Percentiles rank a stretch among this genome's conserved stretches.
phyloP scores from a whole-genome alignment of 2,113 vertebrate genomes.

The Oxygymnocypris stewartii region DNA sequence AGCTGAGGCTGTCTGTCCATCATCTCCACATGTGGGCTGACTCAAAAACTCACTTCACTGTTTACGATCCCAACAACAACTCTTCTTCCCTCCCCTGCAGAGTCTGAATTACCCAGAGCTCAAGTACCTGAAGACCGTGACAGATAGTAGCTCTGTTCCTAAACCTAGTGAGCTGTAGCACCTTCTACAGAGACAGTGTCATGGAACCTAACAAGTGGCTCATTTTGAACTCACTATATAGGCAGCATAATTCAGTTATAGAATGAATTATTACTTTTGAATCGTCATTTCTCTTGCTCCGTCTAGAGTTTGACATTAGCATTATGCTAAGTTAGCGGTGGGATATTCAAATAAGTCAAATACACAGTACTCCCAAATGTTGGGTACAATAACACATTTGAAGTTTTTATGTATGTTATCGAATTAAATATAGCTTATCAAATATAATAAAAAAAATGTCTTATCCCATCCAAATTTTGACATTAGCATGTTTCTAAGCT shows the following conservation, averaged over 20 bases:
- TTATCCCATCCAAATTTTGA: background rate
- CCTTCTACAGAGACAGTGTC: background rate
- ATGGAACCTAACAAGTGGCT: background rate
- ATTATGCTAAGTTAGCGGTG: background rate
- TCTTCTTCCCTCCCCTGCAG: constrained; percentile 15
- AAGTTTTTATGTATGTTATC: background rate
- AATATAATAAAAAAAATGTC: background rate
- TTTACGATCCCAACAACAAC: background rate
- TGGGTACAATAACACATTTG: background rate
- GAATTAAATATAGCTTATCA: background rate
- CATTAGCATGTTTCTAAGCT: no score
- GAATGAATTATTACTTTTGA: background rate
- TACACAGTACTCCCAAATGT: background rate
- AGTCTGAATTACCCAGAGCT: background rate
- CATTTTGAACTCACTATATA: background rate
- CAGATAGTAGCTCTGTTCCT: background rate
- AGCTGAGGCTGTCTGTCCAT: background rate
- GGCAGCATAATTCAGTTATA: no score
- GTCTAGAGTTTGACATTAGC: background rate
- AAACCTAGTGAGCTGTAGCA: background rate
- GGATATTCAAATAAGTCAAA: background rate
- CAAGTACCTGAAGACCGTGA: constrained; percentile 2
- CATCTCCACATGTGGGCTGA: background rate
- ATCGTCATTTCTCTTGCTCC: background rate
- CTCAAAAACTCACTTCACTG: constrained; percentile 16